phyloP scores from a whole-genome alignment of 2,113 vertebrate genomes.

The Trematocara stigmaticum region DNA sequence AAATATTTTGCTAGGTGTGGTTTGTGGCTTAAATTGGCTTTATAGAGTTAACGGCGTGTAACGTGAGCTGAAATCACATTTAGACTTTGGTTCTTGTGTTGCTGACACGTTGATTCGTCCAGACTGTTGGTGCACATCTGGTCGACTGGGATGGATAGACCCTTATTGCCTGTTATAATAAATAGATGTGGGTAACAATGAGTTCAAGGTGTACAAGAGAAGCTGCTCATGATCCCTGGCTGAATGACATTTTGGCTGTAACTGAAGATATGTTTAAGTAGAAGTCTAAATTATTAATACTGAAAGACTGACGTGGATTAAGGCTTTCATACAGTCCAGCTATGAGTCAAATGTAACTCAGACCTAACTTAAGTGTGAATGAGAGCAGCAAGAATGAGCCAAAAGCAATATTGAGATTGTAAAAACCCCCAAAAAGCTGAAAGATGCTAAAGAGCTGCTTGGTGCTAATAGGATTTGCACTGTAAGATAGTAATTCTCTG shows the following conservation, averaged over 20 bases:
- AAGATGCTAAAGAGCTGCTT: not conserved
- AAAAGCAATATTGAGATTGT: not conserved
- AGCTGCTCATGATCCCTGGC: not conserved
- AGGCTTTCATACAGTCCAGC: not conserved
- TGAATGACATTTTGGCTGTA: not conserved
- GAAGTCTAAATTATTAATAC: not conserved
- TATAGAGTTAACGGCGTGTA: not conserved
- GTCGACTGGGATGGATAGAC: not conserved
- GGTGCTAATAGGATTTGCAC: not conserved
- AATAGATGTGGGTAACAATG: not conserved
- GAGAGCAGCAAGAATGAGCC: not conserved
- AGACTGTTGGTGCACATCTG: not conserved
- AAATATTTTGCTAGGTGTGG: not conserved
- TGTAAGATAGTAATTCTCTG: not conserved
- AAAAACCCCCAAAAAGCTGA: rapidly evolving
- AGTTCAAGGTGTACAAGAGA: not conserved
- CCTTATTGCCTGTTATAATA: not conserved
- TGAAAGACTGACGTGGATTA: not conserved
- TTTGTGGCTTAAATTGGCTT: not conserved
- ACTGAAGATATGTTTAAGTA: not conserved
- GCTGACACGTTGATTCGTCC: not conserved
- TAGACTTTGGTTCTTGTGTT: not conserved
- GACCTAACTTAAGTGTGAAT: not conserved
- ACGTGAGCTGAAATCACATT: not conserved
- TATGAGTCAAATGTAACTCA: not conserved